phyloP scores from a whole-genome alignment of 2,113 vertebrate genomes.

The Mormoops blainvillei region DNA sequence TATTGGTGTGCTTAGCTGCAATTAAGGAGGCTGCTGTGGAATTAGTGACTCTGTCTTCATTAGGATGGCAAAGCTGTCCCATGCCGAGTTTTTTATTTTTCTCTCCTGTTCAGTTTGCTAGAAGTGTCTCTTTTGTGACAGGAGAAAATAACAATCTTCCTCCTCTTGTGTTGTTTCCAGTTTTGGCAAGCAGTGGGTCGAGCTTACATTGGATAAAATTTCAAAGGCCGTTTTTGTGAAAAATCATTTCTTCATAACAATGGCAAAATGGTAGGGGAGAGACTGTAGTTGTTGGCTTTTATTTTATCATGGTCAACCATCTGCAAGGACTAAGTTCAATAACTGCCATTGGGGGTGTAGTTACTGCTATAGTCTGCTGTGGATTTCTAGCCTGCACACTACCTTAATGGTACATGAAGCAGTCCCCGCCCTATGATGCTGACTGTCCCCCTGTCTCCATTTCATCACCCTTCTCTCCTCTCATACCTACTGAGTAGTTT shows the following conservation, averaged over 20 bases:
- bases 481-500: neutral
- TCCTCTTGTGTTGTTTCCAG: conserved; percentile 48
- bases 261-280: neutral
- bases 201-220: conserved; percentile 25
- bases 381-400: neutral
- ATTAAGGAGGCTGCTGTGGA: neutral
- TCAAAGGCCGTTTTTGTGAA: conserved; percentile 46
- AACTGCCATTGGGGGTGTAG: neutral
- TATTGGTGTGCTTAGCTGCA: neutral
- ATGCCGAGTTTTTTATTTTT: neutral
- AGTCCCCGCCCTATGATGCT: neutral
- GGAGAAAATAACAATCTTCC: conserved; percentile 37
- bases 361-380: neutral
- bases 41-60: conserved; percentile 14
- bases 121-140: conserved; percentile 28
- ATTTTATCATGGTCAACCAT: neutral
- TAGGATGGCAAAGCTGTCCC: neutral
- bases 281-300: neutral
- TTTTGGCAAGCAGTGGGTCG: conserved; percentile 42
- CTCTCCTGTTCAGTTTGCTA: neutral
- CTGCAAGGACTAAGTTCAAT: neutral
- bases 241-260: neutral
- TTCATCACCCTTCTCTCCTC: neutral
- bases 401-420: neutral
- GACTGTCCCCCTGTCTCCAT: neutral